Conservation (phyloP, 2,113 vertebrate genomes). For the Mesembrinibis cayennensis region DNA sequence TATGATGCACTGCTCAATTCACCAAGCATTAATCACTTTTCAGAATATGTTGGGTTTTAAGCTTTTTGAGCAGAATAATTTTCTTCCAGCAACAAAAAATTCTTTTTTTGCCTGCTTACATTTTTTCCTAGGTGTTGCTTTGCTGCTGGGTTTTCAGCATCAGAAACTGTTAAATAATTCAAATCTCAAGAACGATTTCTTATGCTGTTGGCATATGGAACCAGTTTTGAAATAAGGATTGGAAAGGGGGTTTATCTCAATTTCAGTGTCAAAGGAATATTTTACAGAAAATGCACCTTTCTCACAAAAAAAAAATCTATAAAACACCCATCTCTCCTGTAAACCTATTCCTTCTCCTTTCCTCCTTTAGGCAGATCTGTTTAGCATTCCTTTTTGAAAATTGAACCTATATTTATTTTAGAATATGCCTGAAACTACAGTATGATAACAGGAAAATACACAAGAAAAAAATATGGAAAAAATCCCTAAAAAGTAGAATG, state of each 20-base stretch:
- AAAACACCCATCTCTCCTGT: neutral
- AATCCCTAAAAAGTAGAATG: neutral
- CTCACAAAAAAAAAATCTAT: neutral
- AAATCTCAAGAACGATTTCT: slow-evolving; percentile 25
- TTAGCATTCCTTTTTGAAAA: neutral
- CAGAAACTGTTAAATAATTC: slow-evolving; percentile 63
- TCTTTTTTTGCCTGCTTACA: neutral
- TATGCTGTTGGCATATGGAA: slow-evolving; percentile 27
- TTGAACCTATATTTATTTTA: neutral
- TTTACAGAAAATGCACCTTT: slow-evolving; percentile 11
- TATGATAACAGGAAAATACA: neutral
- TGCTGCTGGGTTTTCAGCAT: slow-evolving; percentile 39
- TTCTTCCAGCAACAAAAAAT: neutral
- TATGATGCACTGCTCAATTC: neutral
- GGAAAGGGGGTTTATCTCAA: slow-evolving; percentile 19
- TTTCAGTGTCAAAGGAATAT: slow-evolving; percentile 20
- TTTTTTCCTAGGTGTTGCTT: slow-evolving; percentile 29
- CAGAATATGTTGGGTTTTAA: neutral
- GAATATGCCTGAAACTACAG: neutral
- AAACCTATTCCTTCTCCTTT: neutral
- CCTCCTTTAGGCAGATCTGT: neutral
- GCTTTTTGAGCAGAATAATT: neutral
- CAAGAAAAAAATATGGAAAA: neutral
- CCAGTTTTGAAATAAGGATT: slow-evolving; percentile 6
- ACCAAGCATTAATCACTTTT: slow-evolving; percentile 20